Conservation (phyloP, 1,140 invertebrate genomes). For the Formica selysi region DNA sequence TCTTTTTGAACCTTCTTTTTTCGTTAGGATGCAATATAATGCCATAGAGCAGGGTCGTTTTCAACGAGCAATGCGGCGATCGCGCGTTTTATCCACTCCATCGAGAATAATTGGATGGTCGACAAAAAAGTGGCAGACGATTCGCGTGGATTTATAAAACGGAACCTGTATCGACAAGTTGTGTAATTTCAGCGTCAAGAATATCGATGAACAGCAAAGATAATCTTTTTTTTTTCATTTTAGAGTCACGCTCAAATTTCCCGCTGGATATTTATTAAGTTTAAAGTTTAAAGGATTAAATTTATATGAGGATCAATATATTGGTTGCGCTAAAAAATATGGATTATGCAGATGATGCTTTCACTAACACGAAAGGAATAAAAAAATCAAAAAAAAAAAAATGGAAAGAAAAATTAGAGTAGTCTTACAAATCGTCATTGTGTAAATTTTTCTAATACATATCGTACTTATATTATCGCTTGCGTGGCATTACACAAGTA, state of each 20-base stretch:
- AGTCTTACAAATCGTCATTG: background rate
- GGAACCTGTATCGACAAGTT: background rate
- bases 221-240: slow-evolving; percentile 56
- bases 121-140: slow-evolving; percentile 15
- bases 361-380: background rate
- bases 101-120: slow-evolving; percentile 47
- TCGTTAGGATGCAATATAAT: slow-evolving; percentile 20
- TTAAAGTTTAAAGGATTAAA: background rate
- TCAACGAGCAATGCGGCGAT: slow-evolving; percentile 11
- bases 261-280: background rate
- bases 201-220: slow-evolving; percentile 42
- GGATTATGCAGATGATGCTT: background rate
- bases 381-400: background rate
- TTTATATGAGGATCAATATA: slow-evolving; percentile 7
- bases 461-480: slow-evolving; percentile 9
- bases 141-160: slow-evolving; percentile 28
- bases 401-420: background rate
- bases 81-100: slow-evolving; percentile 39
- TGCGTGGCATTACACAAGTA: background rate
- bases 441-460: background rate
- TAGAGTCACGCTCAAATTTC: background rate
- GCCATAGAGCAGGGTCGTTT: slow-evolving; percentile 14
- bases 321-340: background rate
- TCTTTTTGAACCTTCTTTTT: slow-evolving; percentile 23
- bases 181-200: slow-evolving; percentile 47